Conservation (phyloP, 2,797 vertebrate genomes). For the Loris lydekkerianus region DNA sequence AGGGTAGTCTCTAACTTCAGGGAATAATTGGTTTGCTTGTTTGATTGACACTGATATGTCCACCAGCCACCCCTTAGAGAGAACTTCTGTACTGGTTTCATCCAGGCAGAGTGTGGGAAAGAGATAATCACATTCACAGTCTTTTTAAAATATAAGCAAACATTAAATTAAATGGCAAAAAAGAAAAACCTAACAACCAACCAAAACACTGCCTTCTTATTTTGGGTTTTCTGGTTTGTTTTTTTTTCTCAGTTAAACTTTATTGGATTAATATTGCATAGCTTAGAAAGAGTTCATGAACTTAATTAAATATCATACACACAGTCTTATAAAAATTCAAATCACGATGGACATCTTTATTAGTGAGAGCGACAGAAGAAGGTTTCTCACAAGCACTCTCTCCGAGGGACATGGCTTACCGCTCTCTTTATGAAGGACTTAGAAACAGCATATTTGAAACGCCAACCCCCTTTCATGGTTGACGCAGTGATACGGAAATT, state of each 20-base stretch:
- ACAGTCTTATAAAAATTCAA: not conserved
- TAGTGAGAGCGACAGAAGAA: not conserved
- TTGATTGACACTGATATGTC: not conserved
- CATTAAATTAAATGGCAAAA: not conserved
- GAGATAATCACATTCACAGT: not conserved
- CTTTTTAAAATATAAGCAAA: not conserved
- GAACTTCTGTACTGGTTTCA: not conserved
- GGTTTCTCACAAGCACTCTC: not conserved
- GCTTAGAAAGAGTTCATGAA: not conserved
- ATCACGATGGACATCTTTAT: constrained; percentile 11
- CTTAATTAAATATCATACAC: not conserved
- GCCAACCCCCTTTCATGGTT: not conserved
- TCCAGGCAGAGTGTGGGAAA: not conserved
- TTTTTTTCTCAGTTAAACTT: not conserved
- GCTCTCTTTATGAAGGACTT: not conserved
- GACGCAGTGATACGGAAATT: not conserved
- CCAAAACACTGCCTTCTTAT: not conserved
- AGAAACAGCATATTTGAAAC: constrained; percentile 41
- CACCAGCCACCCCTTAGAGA: not conserved
- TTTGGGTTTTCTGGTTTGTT: not conserved
- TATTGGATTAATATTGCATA: not conserved
- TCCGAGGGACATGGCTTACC: not conserved
- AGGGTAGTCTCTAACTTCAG: not conserved
- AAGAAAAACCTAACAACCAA: not conserved
- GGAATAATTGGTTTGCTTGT: not conserved